Base-by-base conservation (phyloP, 2,113 vertebrate species). In the Oreochromis aureus region DNA sequence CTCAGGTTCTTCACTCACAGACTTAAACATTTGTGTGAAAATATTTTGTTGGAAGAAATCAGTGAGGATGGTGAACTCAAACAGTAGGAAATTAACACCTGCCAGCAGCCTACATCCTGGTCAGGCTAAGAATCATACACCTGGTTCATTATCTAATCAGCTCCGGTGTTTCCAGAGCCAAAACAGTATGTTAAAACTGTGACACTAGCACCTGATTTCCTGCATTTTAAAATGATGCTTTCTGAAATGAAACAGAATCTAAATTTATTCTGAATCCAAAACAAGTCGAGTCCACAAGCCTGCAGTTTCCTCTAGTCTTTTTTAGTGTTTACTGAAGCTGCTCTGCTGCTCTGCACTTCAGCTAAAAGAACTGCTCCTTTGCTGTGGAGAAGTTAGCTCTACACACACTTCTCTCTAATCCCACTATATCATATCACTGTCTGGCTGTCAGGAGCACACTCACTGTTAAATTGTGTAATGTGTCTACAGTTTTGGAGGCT, bases 41-140 rank as follows among this genome's bases (percentile, higher is more conserved):
- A 85, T 76, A 44, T 30, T 90, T 82, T 66, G 63, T 30, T 36
- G 24, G 44, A 59, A 32, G 13, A 71, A 88, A 87, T 89, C 56
- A 63, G 24, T 66, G 13, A 82, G 59, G n/a, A 87, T 55, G 76
- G 39, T 82, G 54, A 80, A 79, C 63, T 27, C 87, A 63, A 88
- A 91, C 44, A 22, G 81, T 59, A 44, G 48, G 78, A 91, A 87
- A 87, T 83, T 80, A 89, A 88, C 85, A 87, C 81, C 69, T 89
- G 66, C 83, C 63, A 86, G 53, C 84, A 86, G 41, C 41, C 24
- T 48, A 44, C 44, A 27, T 82, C 53, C 76, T 48, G 39, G 83
- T 87, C 39, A 78, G 18, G 19, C 18, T 27, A 76, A 61, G 30
- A 81, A 86, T 82, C 41, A 22, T 6, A 79, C 12, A 84, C 19